Evolutionary conservation across 2,113 vertebrate species (phyloP), one percentile per base, ranked within the genome.

Genomic region (Stegastes partitus): DNA sequence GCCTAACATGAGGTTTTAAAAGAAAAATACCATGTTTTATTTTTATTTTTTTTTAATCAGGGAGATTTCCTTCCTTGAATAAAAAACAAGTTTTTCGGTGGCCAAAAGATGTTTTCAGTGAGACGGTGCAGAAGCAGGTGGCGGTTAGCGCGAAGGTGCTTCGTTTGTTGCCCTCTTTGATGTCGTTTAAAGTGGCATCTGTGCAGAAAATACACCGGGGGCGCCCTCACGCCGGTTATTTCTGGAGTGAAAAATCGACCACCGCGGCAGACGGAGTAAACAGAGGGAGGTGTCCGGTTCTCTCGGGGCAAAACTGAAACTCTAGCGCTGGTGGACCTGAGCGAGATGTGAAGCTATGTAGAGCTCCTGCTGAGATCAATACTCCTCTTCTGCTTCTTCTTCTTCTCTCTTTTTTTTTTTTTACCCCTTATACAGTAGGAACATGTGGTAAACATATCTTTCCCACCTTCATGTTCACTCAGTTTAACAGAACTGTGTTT

Each of bases 201-300:
- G 82, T 71, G 77, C 64, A 78, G 86, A 82, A 82, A 82, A 84
- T 79, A 82, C 81, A 78, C 89, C 73, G 63, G 44, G 81, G 75
- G 66, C 66, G 6, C 53, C 80, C 72, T 77, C 64, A 6, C 63
- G 79, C 79, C 67, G 74, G 85, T 82, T 89, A 91, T 91, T 91
- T 89, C 84, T 85, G 83, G 88, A 87, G 77, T 88, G 83, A 90
- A 88, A 89, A 87, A 86, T 81, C 61, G 81, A 91, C 87, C 77
- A 73, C 74, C 53, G 25, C 56, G 31, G 34, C 70, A 71, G 77
- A 59, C 9, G 76, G 56, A 63, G 66, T 61, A 64, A 62, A 78
- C 74, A 71, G 61, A 50, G 55, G 23, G 66, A 55, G 83, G 84
- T 84, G 87, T 88, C 81, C 44, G 53, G 71, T 90, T 87, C 71